Evolutionary conservation across 2,888 invertebrate genomes (phyloP), one percentile per base, ranked within the genome.

Genomic region (Rhagium mordax): DNA sequence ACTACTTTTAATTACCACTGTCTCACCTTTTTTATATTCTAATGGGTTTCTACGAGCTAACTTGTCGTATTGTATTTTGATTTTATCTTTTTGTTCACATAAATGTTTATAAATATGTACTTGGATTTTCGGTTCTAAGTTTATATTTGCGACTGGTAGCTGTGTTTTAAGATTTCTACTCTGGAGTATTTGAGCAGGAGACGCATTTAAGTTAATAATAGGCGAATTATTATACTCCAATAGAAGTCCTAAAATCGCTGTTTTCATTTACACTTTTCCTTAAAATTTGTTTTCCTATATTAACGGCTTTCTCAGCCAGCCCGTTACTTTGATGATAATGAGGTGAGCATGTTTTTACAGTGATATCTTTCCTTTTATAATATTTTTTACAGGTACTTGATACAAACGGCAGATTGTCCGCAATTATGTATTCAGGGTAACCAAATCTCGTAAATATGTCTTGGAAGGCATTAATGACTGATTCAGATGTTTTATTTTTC

Each of bases 391-490:
- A 81, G 60, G 59, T 71, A 24, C 8, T n/a, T 20, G 78, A 78
- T 21, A 78, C 62, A 18, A 81, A 81, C 2, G 78, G 79, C 55
- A 79, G 49, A 59, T 80, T 81, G 61, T 81, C 78, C 53, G 80
- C 74, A 57, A 79, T 79, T 49, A 83, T 75, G 4, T 61, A 60
- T 59, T 80, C 71, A n/a, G 84, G 84, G 55, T 81, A 83, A 18
- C 82, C 82, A 62, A 79, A 73, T 59, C 62, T 65, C 53, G 68
- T 74, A 68, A 83, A 79, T 41, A 75, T 67, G 71, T 78, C 66
- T 60, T 80, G 79, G 59, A 80, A 29, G 10, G 64, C 57, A 24
- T 80, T 47, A 57, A 81, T 79, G 8, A 81, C 75, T 10, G 70
- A 41, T 51, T 77, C 61, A 13, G 80, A 78, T 16, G 74, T 78